Percentiles rank a stretch among this genome's conserved stretches.
Conservation (phyloP, 2,113 vertebrate genomes). For the Urocitellus parryii region DNA sequence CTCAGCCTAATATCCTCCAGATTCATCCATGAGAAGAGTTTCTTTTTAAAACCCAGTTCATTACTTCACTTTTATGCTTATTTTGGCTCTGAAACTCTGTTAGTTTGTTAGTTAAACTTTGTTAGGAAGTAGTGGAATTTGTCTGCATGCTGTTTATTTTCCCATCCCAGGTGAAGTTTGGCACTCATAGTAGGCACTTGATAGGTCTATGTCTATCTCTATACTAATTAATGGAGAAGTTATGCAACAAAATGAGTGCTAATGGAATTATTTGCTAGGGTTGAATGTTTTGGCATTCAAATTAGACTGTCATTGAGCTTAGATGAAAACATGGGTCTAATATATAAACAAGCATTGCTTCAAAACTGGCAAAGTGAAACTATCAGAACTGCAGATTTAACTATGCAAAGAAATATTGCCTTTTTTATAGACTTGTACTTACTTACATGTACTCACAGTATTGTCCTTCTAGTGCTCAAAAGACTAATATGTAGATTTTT, state of each 20-base stretch:
- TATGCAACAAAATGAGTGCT: slow-evolving; percentile 43
- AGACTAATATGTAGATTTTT: slow-evolving; percentile 13
- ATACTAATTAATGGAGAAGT: neutral
- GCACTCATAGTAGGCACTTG: slow-evolving; percentile 14
- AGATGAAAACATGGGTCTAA: neutral
- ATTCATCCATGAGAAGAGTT: neutral
- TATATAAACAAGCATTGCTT: slow-evolving; percentile 49
- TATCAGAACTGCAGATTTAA: slow-evolving; percentile 35
- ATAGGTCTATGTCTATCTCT: neutral
- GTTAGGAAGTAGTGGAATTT: slow-evolving; percentile 14
- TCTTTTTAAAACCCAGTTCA: slow-evolving; percentile 16
- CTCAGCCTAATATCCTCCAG: neutral
- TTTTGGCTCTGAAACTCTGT: slow-evolving; percentile 19
- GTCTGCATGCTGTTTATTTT: neutral
- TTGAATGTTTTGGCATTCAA: slow-evolving; percentile 34
- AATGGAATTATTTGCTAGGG: slow-evolving; percentile 15
- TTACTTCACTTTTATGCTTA: neutral
- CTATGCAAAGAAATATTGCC: neutral
- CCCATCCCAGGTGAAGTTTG: neutral
- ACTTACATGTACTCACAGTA: neutral
- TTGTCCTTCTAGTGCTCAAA: slow-evolving; percentile 8
- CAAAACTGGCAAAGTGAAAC: slow-evolving; percentile 4
- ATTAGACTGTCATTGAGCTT: slow-evolving; percentile 44
- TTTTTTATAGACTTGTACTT: neutral
- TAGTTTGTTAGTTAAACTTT: neutral